Conservation (phyloP, 2,888 invertebrate species). For the Nomada fabriciana region DNA sequence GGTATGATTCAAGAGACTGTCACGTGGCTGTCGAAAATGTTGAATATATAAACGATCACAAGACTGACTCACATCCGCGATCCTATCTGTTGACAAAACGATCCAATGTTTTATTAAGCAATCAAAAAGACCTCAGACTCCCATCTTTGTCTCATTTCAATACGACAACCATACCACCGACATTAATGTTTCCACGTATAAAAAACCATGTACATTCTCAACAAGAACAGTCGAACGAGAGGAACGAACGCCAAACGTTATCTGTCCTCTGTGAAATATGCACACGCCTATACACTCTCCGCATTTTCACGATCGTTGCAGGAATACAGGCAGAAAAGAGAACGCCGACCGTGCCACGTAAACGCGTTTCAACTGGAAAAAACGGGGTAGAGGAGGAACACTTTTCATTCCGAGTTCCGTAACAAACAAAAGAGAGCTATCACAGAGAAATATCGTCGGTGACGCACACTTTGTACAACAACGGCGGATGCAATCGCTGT, state of each 20-base stretch:
- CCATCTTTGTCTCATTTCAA: background rate
- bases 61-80: background rate
- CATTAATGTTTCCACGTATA: background rate
- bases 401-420: constrained; percentile 21
- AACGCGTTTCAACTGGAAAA: constrained; percentile 6
- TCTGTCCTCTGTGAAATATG: background rate
- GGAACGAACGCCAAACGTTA: no score
- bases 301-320: background rate
- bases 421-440: constrained; percentile 38
- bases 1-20: no score
- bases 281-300: background rate
- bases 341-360: background rate
- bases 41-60: constrained; percentile 7
- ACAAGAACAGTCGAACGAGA: no score
- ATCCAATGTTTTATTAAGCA: background rate
- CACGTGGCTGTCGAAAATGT: background rate
- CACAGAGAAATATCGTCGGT: constrained; percentile 30
- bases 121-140: background rate
- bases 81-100: background rate
- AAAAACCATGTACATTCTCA: no score
- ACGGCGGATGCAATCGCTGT: constrained; percentile 36
- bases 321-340: background rate
- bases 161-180: background rate
- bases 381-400: constrained; percentile 14
- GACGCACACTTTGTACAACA: constrained; percentile 39